Evolutionary conservation across 2,797 vertebrate species (phyloP).

Genomic region (Paramormyrops hopkinsi): DNA sequence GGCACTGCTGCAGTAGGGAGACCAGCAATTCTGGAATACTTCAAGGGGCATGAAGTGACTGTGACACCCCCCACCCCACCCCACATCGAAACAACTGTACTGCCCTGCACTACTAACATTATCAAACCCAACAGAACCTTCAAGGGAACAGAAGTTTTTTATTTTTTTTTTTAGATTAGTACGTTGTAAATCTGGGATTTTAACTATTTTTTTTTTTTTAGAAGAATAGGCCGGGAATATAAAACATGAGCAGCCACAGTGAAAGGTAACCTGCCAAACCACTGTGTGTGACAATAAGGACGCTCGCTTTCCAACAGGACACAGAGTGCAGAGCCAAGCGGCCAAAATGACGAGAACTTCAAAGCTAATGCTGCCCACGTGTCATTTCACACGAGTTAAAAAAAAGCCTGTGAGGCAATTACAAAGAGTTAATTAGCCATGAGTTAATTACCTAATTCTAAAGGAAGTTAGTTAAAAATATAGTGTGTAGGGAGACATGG

Average conservation of each 20-base stretch:
- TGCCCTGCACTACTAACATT: background rate
- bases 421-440: constrained; percentile 98
- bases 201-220: background rate
- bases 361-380: background rate
- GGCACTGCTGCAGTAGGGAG: constrained; percentile 35
- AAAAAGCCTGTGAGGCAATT: constrained; percentile 69
- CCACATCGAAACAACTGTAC: background rate
- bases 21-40: constrained; percentile 40
- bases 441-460: constrained; percentile 94
- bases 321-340: background rate
- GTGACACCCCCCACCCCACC: background rate
- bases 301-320: background rate
- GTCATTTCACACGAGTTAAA: background rate
- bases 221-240: background rate
- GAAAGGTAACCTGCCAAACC: background rate
- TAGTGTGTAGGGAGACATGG: constrained; percentile 49
- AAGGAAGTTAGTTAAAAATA: constrained; percentile 50
- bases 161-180: background rate
- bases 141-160: background rate
- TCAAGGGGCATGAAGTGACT: background rate
- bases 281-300: background rate
- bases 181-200: background rate
- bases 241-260: background rate
- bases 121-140: background rate
- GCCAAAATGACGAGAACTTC: background rate